A percentile compares a stretch with the other conserved stretches of the same genome.
Evolutionary conservation across 2,888 invertebrate species (phyloP).

Genomic region (Stenchaetothrips biformis): DNA sequence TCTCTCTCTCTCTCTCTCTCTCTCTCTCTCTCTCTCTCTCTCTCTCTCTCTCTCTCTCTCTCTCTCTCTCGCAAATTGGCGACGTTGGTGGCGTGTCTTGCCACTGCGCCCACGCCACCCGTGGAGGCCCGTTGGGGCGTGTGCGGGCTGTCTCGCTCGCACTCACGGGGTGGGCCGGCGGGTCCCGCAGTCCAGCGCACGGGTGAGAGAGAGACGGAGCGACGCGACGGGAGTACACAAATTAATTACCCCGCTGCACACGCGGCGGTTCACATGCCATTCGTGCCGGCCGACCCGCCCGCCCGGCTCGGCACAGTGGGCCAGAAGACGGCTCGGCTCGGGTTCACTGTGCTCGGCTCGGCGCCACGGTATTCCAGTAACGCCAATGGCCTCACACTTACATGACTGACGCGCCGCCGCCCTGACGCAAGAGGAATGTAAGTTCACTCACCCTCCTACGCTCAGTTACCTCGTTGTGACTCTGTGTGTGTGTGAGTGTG

Average conservation of each 20-base stretch:
- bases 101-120: too few relatives aligned
- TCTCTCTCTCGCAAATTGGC: too few relatives aligned
- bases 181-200: too few relatives aligned
- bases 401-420: too few relatives aligned
- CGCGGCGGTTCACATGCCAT: neutral
- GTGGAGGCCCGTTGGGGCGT: too few relatives aligned
- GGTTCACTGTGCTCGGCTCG: neutral
- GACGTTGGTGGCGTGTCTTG: too few relatives aligned
- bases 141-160: too few relatives aligned
- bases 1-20: neutral
- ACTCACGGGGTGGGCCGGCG: too few relatives aligned
- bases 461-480: neutral
- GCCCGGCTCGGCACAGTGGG: too few relatives aligned
- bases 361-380: neutral
- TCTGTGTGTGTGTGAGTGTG: neutral
- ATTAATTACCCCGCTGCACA: neutral
- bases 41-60: too few relatives aligned
- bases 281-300: neutral
- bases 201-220: too few relatives aligned
- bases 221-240: neutral
- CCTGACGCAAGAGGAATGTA: constrained; percentile 8
- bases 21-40: neutral
- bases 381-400: too few relatives aligned
- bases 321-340: neutral
- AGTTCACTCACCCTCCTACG: constrained; percentile 16